Evolutionary conservation across 2,888 invertebrate genomes (phyloP).

Genomic region (Orthonychiurus folsomi): DNA sequence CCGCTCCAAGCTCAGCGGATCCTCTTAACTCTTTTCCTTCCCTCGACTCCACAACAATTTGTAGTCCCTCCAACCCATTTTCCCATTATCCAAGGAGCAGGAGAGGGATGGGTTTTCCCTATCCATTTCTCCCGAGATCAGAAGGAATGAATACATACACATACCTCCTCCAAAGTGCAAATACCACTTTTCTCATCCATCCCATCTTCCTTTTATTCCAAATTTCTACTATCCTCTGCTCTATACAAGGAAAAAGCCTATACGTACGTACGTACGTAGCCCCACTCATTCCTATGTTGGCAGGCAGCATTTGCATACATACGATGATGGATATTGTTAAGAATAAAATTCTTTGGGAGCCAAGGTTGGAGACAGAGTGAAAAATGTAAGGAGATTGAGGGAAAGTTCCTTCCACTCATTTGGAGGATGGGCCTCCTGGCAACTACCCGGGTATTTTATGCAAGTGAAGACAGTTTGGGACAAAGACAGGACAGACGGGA

Average conservation of each 20-base stretch:
- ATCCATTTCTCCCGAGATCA: too few species aligned
- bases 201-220: neutral
- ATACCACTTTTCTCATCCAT: neutral
- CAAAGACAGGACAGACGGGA: too few species aligned
- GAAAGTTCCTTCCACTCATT: neutral
- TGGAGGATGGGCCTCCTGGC: neutral
- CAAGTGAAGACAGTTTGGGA: neutral
- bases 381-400: neutral
- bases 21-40: conserved; percentile 4
- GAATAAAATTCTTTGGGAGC: too few species aligned
- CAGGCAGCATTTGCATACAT: too few species aligned
- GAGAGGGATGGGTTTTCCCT: too few species aligned
- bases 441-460: neutral
- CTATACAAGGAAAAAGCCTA: neutral
- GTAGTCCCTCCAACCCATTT: too few species aligned
- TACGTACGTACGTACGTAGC: neutral
- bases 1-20: conserved; percentile 2
- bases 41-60: too few species aligned
- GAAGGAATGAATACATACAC: neutral
- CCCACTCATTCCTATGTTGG: neutral
- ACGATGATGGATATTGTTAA: neutral
- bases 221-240: too few species aligned
- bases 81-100: neutral
- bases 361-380: too few species aligned
- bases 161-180: neutral